Evolutionary conservation across 2,888 invertebrate genomes (phyloP), one percentile per base, ranked within the genome.

Genomic region (Empis livida): DNA sequence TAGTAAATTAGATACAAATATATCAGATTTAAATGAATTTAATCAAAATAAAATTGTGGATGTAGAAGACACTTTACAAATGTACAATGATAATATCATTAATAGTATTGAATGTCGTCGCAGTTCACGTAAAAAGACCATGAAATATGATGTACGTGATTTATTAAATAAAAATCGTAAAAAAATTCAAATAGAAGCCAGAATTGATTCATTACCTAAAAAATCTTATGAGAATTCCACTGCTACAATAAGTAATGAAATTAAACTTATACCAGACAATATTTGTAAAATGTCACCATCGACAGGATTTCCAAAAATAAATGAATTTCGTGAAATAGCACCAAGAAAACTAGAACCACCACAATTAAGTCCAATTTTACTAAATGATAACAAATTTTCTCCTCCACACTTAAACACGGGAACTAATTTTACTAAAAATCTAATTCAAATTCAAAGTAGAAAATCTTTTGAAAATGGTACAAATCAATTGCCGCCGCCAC

Each of bases 81-180:
- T 35, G 3, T 13, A 11, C 1, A n/a, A 4, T n/a, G n/a, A 35
- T n/a, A 35, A 13, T 35, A 35, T n/a, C 13, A 13, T 35, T 35
- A n/a, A n/a, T 13, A 35, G 35, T 13, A 35, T 47, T 5, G 63
- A 64, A 42, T 62, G 66, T 41, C 58, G 67, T 1, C 61, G 67
- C 15, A 68, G 67, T 53, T 62, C 66, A 3, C 63, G 67, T 11
- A 67, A 68, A 47, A 67, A 67, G 55, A 55, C 64, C n/a, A 60
- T 61, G 3, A 68, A 68, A 53, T 68, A 67, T 45, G 67, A 68
- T 52, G 67, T 68, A 1, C 57, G 62, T 0, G 67, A 68, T 49
- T 56, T 68, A 46, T 52, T 68, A 9, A 65, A 65, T 42, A 66
- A 65, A 51, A 61, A 63, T 49, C 58, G 66, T 8, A 63, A 62